Percentiles rank a stretch among this genome's conserved stretches.
phyloP scores from a whole-genome alignment of 2,797 vertebrate species.

The Syndactyla subalaris region DNA sequence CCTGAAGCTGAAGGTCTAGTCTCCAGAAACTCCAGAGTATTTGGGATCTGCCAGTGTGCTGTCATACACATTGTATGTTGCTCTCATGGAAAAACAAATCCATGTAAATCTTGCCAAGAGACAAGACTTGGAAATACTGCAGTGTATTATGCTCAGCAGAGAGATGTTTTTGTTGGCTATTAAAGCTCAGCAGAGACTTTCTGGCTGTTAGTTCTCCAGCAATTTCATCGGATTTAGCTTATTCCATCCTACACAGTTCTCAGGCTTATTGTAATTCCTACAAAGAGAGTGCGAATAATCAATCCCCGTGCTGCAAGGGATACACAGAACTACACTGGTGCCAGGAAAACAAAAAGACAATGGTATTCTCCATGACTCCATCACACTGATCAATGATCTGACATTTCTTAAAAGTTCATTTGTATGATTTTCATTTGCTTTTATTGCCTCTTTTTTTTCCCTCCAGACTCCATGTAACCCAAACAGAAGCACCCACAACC shows the following conservation, averaged over 20 bases:
- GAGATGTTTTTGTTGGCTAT: slow-evolving; percentile 39
- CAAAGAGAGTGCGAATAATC: not conserved
- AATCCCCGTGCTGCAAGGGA: not conserved
- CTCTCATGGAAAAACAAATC: not conserved
- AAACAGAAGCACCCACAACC: not conserved
- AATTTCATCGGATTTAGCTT: slow-evolving; percentile 26
- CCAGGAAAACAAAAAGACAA: not conserved
- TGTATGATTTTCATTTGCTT: not conserved
- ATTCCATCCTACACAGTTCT: slow-evolving; percentile 26
- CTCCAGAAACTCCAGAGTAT: not conserved
- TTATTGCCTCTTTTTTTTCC: not conserved
- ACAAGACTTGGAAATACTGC: not conserved
- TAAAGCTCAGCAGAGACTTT: slow-evolving; percentile 15
- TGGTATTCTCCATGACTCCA: not conserved
- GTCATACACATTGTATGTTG: not conserved
- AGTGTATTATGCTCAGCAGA: not conserved
- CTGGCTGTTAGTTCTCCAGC: not conserved
- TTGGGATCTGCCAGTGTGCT: not conserved
- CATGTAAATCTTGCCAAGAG: not conserved
- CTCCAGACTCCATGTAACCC: not conserved
- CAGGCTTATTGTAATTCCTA: slow-evolving; percentile 18
- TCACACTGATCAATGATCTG: not conserved
- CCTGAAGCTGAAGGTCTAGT: not conserved
- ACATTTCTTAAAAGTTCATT: not conserved
- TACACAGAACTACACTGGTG: not conserved